Evolutionary conservation across 2,888 invertebrate species (phyloP), one percentile per base, ranked within the genome.

Genomic region (Acrobasis suavella): DNA sequence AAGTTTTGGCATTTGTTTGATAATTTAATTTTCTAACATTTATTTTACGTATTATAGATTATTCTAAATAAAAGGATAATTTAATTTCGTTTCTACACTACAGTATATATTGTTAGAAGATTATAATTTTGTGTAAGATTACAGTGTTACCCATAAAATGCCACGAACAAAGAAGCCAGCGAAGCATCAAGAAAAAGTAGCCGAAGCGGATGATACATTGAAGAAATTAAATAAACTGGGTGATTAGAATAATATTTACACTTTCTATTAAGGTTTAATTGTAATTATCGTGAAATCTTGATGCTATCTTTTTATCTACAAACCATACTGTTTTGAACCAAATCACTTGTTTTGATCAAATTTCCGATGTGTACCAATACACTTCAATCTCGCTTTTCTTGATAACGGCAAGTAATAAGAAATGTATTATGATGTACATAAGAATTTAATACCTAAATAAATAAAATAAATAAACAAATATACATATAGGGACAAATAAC

Each of bases 131-230:
- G 32, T 32, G 8, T 32, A 32, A 32, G 32, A 32, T 32, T 7
- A 32, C 32, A 32, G 32, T 32, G 32, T 32, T 32, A 8, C 32
- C 32, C 8, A 32, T 16, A 81, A 77, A 77, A 92, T 92, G 92
- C 90, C 91, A 16, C 81, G 92, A 64, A 92, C 92, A 16, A 92
- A 92, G 73, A 82, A 86, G 46, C 90, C 91, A 10, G 81, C 72
- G 3, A 81, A 76, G 52, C 86, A 82, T 69, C 80, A 78, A 66
- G 88, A 89, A 60, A 87, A 87, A 69, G 62, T 70, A 1, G 63
- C 70, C 5, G 88, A 85, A 66, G 76, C 79, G 1, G 75, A 86
- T 15, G 89, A 86, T 65, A 74, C 73, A 9, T 67, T 81, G 62
- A 88, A 87, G 66, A 89, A 85, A 72, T 72, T 89, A 1, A 73